Conservation (phyloP, 2,113 vertebrate species). For the Rhipidura dahli region DNA sequence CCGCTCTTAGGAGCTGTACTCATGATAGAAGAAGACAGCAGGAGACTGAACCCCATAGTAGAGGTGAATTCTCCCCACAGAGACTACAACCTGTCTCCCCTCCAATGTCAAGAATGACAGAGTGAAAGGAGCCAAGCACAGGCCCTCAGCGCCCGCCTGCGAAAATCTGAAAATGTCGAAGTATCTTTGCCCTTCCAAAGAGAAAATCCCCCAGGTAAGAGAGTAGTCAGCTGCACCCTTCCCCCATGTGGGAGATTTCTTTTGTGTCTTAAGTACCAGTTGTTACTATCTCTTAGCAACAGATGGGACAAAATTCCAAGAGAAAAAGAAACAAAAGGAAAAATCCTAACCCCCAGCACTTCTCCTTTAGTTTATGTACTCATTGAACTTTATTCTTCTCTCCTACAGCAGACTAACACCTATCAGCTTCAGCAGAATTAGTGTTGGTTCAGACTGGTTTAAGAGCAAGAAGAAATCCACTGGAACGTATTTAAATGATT, state of each 20-base stretch:
- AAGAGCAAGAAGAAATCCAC: background rate
- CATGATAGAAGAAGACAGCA: background rate
- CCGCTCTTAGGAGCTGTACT: background rate
- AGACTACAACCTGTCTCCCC: too few relatives aligned
- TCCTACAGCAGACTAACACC: background rate
- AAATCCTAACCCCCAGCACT: background rate
- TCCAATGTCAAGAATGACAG: background rate
- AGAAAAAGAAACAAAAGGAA: background rate
- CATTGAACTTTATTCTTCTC: background rate
- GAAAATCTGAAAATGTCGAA: too few relatives aligned
- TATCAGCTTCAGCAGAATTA: background rate
- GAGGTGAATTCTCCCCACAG: background rate
- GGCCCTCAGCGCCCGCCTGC: rapidly evolving
- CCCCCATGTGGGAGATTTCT: background rate
- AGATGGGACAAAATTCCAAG: background rate
- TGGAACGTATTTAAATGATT: background rate
- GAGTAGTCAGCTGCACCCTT: background rate
- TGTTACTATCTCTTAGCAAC: background rate
- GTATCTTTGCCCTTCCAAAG: background rate
- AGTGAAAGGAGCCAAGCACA: background rate
- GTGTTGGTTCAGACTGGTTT: background rate
- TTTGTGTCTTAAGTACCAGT: background rate
- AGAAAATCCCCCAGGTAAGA: background rate
- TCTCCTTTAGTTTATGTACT: background rate
- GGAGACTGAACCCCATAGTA: background rate